phyloP scores from a whole-genome alignment of 1,140 invertebrate genomes.

The Pogonomyrmex californicus region DNA sequence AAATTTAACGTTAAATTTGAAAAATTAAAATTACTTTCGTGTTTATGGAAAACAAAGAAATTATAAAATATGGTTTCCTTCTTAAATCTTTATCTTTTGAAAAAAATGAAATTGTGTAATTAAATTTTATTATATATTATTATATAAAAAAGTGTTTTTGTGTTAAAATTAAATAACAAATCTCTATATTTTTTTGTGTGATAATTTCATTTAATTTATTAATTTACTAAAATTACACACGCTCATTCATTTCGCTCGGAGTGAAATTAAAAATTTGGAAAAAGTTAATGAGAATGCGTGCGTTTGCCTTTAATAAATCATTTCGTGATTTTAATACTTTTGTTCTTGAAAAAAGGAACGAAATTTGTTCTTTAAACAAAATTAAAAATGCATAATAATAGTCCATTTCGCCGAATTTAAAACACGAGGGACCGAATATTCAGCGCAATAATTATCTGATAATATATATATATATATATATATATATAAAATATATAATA shows the following conservation, averaged over 20 bases:
- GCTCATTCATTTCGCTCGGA: neutral
- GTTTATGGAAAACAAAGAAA: neutral
- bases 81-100: neutral
- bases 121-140: too few species aligned
- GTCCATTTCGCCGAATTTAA: neutral
- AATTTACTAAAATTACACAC: neutral
- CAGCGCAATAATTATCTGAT: neutral
- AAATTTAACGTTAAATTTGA: neutral
- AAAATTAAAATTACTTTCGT: neutral
- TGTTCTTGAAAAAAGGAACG: neutral
- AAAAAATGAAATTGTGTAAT: neutral
- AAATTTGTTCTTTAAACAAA: slow-evolving; percentile 5
- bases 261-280: neutral
- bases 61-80: neutral
- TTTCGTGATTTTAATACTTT: neutral
- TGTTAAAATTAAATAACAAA: neutral
- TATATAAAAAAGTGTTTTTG: too few species aligned
- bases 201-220: neutral
- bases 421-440: neutral
- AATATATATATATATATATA: neutral
- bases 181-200: neutral
- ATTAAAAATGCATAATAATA: neutral
- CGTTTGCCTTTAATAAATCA: neutral
- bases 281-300: neutral
- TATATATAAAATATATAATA: neutral